Percentiles rank a stretch among this genome's conserved stretches.
Conservation (phyloP, 2,797 vertebrate species). For the Propithecus perrieri region DNA sequence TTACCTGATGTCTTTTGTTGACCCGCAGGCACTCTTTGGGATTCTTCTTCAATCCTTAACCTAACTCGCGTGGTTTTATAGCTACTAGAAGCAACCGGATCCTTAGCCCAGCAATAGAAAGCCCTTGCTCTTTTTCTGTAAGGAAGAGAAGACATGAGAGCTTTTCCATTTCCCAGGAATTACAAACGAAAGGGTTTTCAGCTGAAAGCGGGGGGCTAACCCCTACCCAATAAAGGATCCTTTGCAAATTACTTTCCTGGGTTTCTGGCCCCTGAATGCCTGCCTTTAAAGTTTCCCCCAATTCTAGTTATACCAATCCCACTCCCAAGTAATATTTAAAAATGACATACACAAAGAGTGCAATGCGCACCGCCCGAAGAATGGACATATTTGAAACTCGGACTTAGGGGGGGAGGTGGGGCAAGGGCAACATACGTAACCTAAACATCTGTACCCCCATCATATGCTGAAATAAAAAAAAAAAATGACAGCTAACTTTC, state of each 20-base stretch:
- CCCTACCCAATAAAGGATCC: not conserved
- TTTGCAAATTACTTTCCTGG: not conserved
- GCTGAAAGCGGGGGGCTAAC: not conserved
- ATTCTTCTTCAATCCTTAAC: not conserved
- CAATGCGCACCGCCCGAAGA: too few species aligned
- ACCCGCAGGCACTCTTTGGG: not conserved
- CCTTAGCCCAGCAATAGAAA: not conserved
- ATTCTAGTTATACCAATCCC: not conserved
- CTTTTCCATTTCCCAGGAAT: not conserved
- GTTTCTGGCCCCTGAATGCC: not conserved
- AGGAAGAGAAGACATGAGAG: not conserved
- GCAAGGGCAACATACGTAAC: too few species aligned
- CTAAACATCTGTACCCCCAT: too few species aligned
- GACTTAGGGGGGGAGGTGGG: too few species aligned
- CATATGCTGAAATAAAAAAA: not conserved
- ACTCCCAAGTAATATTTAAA: not conserved
- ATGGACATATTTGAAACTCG: too few species aligned
- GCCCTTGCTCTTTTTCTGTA: not conserved
- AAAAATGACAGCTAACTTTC: not conserved
- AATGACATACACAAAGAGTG: not conserved
- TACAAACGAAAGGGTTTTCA: not conserved
- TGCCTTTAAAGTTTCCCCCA: not conserved
- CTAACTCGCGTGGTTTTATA: not conserved
- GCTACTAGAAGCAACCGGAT: not conserved
- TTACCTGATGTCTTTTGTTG: not conserved